Percentiles rank a stretch among this genome's conserved stretches.
Conservation (phyloP, 2,113 vertebrate genomes). For the Sylvilagus bachmani region DNA sequence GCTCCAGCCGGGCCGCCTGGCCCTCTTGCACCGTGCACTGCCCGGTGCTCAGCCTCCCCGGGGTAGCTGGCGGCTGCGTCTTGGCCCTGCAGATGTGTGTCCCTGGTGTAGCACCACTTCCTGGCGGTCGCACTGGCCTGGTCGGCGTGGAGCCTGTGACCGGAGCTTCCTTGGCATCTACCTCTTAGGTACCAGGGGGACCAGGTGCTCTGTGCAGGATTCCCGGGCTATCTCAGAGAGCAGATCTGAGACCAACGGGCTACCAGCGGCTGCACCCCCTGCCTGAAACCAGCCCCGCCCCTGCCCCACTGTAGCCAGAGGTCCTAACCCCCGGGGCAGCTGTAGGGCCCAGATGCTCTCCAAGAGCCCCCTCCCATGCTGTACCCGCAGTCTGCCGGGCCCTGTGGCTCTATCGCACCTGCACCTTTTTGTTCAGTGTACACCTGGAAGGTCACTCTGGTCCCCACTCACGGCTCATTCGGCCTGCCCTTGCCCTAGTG, state of each 20-base stretch:
- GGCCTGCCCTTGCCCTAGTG: neutral
- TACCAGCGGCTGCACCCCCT: no score
- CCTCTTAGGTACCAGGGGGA: neutral
- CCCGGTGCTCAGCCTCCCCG: neutral
- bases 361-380: neutral
- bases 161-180: no score
- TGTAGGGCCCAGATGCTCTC: neutral
- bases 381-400: neutral
- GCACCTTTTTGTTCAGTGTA: neutral
- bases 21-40: neutral
- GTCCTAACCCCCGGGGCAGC: neutral
- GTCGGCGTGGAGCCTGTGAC: neutral
- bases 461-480: neutral
- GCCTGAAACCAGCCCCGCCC: no score
- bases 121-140: neutral
- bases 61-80: neutral
- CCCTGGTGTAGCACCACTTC: no score
- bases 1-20: neutral
- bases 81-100: neutral
- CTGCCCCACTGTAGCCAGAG: neutral
- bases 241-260: neutral
- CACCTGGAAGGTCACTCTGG: neutral
- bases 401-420: neutral
- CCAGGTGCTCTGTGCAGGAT: neutral
- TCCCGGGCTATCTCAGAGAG: neutral